Percentiles rank a stretch among this genome's conserved stretches.
Conservation (phyloP, 2,113 vertebrate genomes). For the Zosterops hypoxanthus region DNA sequence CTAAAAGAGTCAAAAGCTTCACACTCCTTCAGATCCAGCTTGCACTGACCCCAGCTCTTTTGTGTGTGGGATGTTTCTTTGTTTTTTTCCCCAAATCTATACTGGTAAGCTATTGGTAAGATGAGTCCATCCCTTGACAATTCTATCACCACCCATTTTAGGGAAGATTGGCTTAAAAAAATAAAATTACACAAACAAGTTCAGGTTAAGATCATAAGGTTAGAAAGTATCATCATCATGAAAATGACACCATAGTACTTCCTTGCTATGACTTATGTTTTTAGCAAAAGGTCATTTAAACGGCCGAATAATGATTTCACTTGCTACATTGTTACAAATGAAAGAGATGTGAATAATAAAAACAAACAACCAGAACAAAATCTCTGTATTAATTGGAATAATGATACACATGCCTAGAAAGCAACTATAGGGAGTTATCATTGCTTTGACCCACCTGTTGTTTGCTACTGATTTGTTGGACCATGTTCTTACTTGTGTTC, state of each 20-base stretch:
- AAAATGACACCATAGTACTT: not conserved
- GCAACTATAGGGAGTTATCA: not conserved
- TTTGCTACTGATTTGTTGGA: not conserved
- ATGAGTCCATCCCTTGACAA: not conserved
- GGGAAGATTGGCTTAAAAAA: not conserved
- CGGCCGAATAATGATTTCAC: not conserved
- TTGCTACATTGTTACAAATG: not conserved
- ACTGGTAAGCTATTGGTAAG: not conserved
- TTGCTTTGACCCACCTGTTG: not conserved
- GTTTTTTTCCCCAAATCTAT: not conserved
- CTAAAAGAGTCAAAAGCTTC: not conserved
- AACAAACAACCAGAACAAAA: not conserved
- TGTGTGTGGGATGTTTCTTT: accelerated
- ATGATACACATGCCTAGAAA: not conserved
- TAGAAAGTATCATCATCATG: not conserved
- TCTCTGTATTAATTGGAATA: not conserved
- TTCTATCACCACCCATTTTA: not conserved
- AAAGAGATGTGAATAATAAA: not conserved
- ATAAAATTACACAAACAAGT: not conserved
- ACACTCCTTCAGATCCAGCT: not conserved
- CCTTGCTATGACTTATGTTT: not conserved
- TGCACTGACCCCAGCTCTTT: not conserved
- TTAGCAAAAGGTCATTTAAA: not conserved
- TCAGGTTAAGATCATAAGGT: not conserved
- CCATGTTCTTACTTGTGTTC: not conserved